Percentiles rank a stretch among this genome's conserved stretches.
Conservation (phyloP, 35 echinoderm and acorn worm genomes). For the Apostichopus californicus region DNA sequence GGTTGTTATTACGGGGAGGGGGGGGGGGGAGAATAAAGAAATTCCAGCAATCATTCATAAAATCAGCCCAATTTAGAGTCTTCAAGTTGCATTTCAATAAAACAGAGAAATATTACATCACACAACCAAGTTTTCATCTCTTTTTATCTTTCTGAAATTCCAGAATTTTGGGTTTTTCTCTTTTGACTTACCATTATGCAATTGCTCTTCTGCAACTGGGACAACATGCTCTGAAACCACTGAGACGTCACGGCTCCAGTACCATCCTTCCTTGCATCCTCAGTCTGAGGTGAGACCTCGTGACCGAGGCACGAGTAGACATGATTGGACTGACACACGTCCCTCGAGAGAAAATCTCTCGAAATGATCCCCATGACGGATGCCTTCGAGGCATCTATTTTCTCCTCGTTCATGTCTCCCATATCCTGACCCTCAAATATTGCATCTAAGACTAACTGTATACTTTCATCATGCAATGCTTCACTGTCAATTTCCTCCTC, state of each 20-base stretch:
- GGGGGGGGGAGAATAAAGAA: no score
- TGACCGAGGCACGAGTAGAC: constrained; percentile 15
- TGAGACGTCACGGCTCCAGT: not conserved
- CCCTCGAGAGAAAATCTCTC: not conserved
- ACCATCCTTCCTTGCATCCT: not conserved
- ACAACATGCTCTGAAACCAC: constrained; percentile 4
- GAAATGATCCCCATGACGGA: not conserved
- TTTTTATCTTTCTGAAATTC: no score
- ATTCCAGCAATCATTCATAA: no score
- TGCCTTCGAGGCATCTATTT: not conserved
- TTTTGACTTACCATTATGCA: constrained; percentile 1
- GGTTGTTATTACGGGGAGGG: no score
- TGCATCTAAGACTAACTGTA: not conserved
- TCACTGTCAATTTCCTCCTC: not conserved
- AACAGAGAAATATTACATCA: no score
- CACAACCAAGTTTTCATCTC: no score
- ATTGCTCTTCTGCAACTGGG: not conserved
- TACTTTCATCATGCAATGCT: not conserved
- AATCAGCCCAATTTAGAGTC: no score
- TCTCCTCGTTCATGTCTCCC: not conserved
- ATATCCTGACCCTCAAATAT: not conserved
- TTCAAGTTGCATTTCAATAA: no score
- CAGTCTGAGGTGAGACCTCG: not conserved
- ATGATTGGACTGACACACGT: constrained; percentile 11
- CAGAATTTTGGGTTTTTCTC: no score